Percentiles rank a stretch among this genome's conserved stretches.
Evolutionary conservation across 2,888 invertebrate genomes (phyloP).

Genomic region (Autographa pulchrina): DNA sequence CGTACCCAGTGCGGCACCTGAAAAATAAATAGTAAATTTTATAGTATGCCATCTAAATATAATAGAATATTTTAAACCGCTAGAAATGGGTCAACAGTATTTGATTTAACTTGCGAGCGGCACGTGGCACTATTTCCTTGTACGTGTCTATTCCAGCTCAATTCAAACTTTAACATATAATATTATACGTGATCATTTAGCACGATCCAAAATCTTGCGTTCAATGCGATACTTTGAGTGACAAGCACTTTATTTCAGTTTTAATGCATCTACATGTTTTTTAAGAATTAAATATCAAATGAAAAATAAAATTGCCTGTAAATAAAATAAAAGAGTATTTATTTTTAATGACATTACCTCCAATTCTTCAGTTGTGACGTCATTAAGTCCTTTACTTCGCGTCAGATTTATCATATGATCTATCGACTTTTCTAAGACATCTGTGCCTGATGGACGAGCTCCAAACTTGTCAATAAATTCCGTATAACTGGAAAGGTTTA

Average conservation of each 20-base stretch:
- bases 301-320: no score
- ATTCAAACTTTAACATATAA: not conserved
- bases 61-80: not conserved
- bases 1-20: constrained; percentile 87
- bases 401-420: constrained; percentile 89
- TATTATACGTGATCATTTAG: constrained; percentile 2
- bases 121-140: constrained; percentile 29
- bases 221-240: not conserved
- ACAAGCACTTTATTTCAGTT: not conserved
- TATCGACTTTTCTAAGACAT: constrained; percentile 90
- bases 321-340: not conserved
- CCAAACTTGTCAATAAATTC: constrained; percentile 89
- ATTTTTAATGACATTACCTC: constrained; percentile 59
- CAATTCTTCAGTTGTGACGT: constrained; percentile 92
- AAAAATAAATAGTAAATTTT: constrained; percentile 33
- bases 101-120: constrained; percentile 11
- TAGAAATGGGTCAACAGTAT: constrained; percentile 13
- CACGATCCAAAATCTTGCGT: not conserved
- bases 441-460: constrained; percentile 89
- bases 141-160: constrained; percentile 16
- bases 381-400: constrained; percentile 69
- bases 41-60: not conserved
- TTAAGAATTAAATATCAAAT: no score
- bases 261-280: no score
- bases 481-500: constrained; percentile 66